phyloP scores from a whole-genome alignment of 2,888 invertebrate genomes.

The Asteroscopus sphinx region DNA sequence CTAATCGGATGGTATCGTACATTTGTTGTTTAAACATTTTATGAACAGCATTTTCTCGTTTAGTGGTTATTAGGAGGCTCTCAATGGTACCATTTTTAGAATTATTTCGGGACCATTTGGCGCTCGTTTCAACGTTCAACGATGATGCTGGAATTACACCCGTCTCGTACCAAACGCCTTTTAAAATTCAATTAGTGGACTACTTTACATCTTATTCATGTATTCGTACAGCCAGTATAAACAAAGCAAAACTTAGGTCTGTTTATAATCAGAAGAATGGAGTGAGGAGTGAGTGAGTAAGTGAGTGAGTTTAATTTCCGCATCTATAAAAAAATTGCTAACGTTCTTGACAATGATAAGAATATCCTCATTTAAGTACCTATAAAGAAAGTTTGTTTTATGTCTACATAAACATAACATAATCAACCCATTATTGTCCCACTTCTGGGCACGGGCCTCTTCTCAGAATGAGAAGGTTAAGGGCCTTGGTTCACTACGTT shows the following conservation, averaged over 20 bases:
- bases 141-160: slow-evolving; percentile 14
- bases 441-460: too few species aligned
- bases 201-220: slow-evolving; percentile 28
- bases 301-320: neutral
- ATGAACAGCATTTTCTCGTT: slow-evolving; percentile 13
- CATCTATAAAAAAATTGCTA: too few species aligned
- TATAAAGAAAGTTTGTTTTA: too few species aligned
- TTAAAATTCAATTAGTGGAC: slow-evolving; percentile 28
- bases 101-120: slow-evolving; percentile 30
- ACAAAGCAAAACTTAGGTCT: neutral
- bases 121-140: slow-evolving; percentile 27
- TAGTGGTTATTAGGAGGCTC: slow-evolving; percentile 17
- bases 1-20: slow-evolving; percentile 5
- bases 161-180: slow-evolving; percentile 14
- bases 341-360: too few species aligned
- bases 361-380: too few species aligned
- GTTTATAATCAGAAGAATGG: too few species aligned
- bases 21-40: slow-evolving; percentile 11
- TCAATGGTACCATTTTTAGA: slow-evolving; percentile 18
- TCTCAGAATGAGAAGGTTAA: too few species aligned
- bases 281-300: too few species aligned
- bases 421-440: too few species aligned
- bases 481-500: too few species aligned
- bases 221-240: neutral
- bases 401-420: too few species aligned